These are phyloP conservation scores for Thinocorus orbignyianus DNA, from an alignment of 2,113 vertebrate species.

Conservation along the genomic window DNA sequence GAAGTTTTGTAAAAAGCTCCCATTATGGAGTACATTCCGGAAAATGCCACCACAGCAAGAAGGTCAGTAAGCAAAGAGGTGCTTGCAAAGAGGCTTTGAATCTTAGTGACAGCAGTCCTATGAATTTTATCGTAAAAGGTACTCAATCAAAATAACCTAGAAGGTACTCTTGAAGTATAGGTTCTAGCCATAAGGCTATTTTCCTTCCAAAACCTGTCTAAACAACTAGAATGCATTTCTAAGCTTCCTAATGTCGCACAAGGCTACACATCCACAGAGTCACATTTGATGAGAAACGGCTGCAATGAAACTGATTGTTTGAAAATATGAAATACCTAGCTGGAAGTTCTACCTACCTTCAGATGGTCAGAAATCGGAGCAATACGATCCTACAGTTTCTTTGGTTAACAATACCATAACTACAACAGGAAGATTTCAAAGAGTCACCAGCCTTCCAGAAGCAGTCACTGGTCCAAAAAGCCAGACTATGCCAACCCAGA, in stretches of 20 bases:
- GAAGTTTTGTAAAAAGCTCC: neutral
- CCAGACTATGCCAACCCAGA: neutral
- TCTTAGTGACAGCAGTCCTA: neutral
- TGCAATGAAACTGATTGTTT: neutral
- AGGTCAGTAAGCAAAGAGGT: neutral
- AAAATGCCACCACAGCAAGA: neutral
- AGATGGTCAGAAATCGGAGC: neutral
- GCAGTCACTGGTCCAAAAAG: neutral
- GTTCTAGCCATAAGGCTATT: neutral
- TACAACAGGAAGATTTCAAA: neutral
- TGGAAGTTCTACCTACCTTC: neutral
- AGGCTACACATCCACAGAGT: neutral
- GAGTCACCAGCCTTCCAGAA: neutral
- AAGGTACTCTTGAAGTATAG: neutral
- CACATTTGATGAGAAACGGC: neutral
- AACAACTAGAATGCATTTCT: neutral
- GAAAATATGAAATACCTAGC: neutral
- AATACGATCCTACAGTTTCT: fast-evolving
- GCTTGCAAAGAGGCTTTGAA: neutral
- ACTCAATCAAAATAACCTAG: neutral
- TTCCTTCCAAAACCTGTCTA: neutral
- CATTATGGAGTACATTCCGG: neutral
- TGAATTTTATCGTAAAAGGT: neutral
- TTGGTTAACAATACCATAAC: neutral
- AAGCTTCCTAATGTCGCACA: neutral